Conservation (phyloP, 2,797 vertebrate genomes). For the Anolis apletophallus region DNA sequence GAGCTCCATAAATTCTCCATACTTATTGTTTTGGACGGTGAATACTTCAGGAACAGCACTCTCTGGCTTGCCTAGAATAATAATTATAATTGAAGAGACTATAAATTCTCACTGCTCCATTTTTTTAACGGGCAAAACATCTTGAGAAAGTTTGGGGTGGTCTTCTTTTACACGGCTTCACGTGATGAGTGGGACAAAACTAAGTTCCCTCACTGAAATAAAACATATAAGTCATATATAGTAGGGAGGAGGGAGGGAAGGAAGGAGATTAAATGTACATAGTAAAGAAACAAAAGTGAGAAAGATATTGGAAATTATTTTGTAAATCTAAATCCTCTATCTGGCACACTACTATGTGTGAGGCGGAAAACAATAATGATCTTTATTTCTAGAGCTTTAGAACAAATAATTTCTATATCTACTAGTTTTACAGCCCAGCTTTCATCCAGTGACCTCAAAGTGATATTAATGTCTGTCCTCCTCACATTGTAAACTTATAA, state of each 20-base stretch:
- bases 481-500: not conserved
- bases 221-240: not conserved
- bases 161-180: slow-evolving; percentile 22
- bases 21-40: slow-evolving; percentile 47
- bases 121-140: slow-evolving; percentile 25
- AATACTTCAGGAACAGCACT: slow-evolving; percentile 30
- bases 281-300: not conserved
- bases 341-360: not conserved
- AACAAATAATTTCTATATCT: not conserved
- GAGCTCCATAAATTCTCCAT: slow-evolving; percentile 43
- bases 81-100: slow-evolving; percentile 46
- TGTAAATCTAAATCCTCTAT: not conserved
- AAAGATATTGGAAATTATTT: not conserved
- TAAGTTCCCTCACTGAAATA: not conserved
- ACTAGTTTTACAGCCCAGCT: not conserved
- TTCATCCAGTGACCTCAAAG: not conserved
- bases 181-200: slow-evolving; percentile 25
- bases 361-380: not conserved
- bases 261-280: too few species aligned
- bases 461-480: not conserved
- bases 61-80: slow-evolving; percentile 40
- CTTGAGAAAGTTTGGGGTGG: slow-evolving; percentile 20
- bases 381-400: not conserved
- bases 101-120: slow-evolving; percentile 3
- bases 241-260: not conserved